Evolutionary conservation across 2,797 vertebrate genomes (phyloP).

Genomic region (Danio aesculapii): DNA sequence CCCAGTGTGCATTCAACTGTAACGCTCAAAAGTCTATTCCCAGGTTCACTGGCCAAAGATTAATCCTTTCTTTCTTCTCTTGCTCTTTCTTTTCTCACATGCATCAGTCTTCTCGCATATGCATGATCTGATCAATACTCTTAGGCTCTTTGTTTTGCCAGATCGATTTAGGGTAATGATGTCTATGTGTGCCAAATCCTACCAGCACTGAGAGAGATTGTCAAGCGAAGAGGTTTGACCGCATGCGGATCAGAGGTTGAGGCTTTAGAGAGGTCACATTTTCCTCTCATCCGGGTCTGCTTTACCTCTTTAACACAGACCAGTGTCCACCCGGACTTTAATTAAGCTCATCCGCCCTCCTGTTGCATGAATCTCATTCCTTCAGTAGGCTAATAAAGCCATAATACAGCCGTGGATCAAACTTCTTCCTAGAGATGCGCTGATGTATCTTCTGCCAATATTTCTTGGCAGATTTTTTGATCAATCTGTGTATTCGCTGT

Average conservation of each 20-base stretch:
- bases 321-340: slow-evolving; percentile 14
- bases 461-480: no score
- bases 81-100: slow-evolving; percentile 20
- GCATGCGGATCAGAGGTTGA: slow-evolving; percentile 28
- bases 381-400: no score
- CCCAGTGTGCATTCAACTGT: slow-evolving; percentile 19
- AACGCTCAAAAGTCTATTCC: slow-evolving; percentile 5
- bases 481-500: no score
- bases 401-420: no score
- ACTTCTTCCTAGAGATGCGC: no score
- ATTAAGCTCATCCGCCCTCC: slow-evolving; percentile 33
- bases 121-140: slow-evolving; percentile 57
- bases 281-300: not conserved
- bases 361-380: not conserved
- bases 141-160: slow-evolving; percentile 74
- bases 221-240: slow-evolving; percentile 25
- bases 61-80: slow-evolving; percentile 21
- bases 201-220: slow-evolving; percentile 18
- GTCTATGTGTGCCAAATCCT: slow-evolving; percentile 63
- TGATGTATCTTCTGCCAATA: no score
- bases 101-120: slow-evolving; percentile 44
- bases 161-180: slow-evolving; percentile 78
- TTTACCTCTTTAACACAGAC: slow-evolving; percentile 28
- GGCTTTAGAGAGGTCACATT: slow-evolving; percentile 25
- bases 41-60: slow-evolving; percentile 27